These are phyloP conservation scores for Probosciger aterrimus DNA, from an alignment of 2,113 vertebrate genomes.

Conservation along the genomic window DNA sequence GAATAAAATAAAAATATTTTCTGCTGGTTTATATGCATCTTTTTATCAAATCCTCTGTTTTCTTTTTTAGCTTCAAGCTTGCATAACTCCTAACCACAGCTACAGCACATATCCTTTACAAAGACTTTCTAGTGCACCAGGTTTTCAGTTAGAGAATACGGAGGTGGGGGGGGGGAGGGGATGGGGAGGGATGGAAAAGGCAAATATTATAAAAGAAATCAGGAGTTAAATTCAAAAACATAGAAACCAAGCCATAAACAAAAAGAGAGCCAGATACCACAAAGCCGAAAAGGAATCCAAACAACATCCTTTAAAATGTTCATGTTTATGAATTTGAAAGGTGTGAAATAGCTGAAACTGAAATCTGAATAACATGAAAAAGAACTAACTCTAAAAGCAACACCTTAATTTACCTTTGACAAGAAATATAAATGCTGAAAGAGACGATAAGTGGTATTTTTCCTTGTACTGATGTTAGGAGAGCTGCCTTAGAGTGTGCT, in stretches of 20 bases:
- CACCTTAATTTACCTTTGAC: constrained; percentile 7
- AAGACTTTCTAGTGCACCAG: neutral
- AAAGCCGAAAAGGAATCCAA: constrained; percentile 15
- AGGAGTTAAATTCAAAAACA: constrained; percentile 4
- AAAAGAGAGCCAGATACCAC: constrained; percentile 31
- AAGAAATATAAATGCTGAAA: constrained; percentile 7
- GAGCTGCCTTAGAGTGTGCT: neutral
- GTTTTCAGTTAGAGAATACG: neutral
- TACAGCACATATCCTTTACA: neutral
- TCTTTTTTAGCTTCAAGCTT: neutral
- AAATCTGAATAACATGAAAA: neutral
- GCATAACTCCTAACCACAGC: neutral
- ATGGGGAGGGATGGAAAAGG: neutral
- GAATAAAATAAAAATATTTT: neutral
- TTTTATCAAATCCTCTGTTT: neutral
- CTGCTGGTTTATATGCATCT: neutral
- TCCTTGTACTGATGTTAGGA: neutral
- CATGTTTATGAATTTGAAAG: constrained; percentile 22
- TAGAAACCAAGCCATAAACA: constrained; percentile 24
- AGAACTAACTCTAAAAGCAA: constrained; percentile 2
- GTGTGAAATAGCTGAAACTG: constrained; percentile 20
- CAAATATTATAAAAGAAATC: constrained; percentile 5
- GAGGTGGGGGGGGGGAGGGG: neutral
- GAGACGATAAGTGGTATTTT: neutral
- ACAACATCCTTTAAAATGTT: constrained; percentile 2